phyloP scores from a whole-genome alignment of 1,140 invertebrate species.

The Phenacoccus solenopsis region DNA sequence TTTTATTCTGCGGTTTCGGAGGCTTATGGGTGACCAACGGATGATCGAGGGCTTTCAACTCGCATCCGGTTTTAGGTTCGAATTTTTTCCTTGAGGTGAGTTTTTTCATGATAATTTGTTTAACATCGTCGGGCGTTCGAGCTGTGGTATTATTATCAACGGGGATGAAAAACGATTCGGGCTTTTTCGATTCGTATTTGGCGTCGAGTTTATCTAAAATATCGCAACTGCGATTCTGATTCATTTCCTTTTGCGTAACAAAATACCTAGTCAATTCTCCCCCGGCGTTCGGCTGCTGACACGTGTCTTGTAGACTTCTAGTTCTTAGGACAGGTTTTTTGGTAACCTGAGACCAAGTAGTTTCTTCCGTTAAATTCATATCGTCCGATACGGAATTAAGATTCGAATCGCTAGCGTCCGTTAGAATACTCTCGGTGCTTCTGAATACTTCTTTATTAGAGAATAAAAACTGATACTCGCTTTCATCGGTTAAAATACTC shows the following conservation, averaged over 20 bases:
- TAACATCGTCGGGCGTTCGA: slow-evolving; percentile 24
- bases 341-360: slow-evolving; percentile 30
- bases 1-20: slow-evolving; percentile 37
- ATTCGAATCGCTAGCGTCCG: slow-evolving; percentile 39
- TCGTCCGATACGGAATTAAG: slow-evolving; percentile 53
- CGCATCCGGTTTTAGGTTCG: slow-evolving; percentile 23
- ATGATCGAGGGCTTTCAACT: slow-evolving; percentile 26
- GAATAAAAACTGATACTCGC: slow-evolving; percentile 41
- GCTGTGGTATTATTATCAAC: slow-evolving; percentile 22
- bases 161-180: slow-evolving; percentile 28
- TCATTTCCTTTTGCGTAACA: slow-evolving; percentile 19
- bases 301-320: slow-evolving; percentile 38
- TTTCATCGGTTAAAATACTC: slow-evolving; percentile 64
- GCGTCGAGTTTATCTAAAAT: neutral
- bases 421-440: slow-evolving; percentile 38
- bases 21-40: slow-evolving; percentile 38
- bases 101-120: neutral
- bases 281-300: slow-evolving; percentile 28
- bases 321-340: slow-evolving; percentile 36
- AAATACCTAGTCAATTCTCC: slow-evolving; percentile 21
- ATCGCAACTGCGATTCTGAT: slow-evolving; percentile 4
- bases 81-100: slow-evolving; percentile 21
- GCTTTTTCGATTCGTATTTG: slow-evolving; percentile 24
- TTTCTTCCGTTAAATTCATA: slow-evolving; percentile 31
- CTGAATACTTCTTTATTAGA: slow-evolving; percentile 30